These are phyloP conservation scores for Rhynchopsitta pachyrhyncha DNA, from an alignment of 2,113 vertebrate species.

Conservation along the genomic window DNA sequence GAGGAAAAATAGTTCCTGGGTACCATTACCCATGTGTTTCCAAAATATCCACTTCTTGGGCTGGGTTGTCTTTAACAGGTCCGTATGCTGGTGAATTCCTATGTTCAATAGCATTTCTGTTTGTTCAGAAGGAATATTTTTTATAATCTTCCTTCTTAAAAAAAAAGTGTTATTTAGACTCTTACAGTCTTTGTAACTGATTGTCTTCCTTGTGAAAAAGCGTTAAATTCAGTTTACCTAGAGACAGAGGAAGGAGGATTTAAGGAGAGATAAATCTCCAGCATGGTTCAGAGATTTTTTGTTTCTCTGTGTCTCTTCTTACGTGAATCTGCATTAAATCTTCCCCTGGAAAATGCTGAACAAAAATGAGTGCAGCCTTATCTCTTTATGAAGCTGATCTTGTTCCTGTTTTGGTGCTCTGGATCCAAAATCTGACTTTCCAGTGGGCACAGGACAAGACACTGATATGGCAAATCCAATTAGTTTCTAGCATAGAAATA, in stretches of 20 bases:
- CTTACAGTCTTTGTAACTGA: not conserved
- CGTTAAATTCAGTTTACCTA: not conserved
- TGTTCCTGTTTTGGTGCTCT: not conserved
- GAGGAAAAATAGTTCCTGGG: not conserved
- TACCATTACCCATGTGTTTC: not conserved
- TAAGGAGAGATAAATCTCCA: not conserved
- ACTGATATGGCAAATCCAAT: not conserved
- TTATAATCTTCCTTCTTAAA: not conserved
- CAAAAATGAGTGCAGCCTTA: accelerated
- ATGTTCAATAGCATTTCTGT: not conserved
- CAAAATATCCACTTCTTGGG: not conserved
- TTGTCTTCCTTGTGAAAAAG: not conserved
- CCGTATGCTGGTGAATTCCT: not conserved
- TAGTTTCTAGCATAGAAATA: not conserved
- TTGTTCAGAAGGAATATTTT: not conserved
- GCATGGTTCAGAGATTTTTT: not conserved
- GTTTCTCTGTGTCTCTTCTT: not conserved
- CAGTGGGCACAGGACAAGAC: not conserved
- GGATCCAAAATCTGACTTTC: not conserved
- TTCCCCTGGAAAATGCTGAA: not conserved
- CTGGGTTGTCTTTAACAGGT: not conserved
- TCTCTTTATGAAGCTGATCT: not conserved
- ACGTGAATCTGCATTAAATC: not conserved
- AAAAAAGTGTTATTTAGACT: not conserved
- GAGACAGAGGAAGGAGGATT: not conserved